Conservation (phyloP, 2,888 invertebrate species). For the Alviniconcha strummeri region DNA sequence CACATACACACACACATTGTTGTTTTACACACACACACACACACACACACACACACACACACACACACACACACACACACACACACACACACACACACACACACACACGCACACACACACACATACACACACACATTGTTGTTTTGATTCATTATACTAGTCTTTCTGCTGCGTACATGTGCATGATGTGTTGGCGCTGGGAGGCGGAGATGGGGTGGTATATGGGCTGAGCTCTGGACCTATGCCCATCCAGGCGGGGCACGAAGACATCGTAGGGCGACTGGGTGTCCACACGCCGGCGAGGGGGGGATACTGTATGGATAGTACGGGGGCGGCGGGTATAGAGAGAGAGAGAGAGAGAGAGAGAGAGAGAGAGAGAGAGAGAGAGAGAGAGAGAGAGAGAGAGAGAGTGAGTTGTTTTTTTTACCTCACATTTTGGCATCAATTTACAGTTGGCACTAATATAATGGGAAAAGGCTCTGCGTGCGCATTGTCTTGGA, state of each 20-base stretch:
- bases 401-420: background rate
- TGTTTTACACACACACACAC: background rate
- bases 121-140: background rate
- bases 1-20: background rate
- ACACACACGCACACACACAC: background rate
- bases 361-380: conserved; percentile 4
- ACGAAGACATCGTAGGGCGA: no score
- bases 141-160: background rate
- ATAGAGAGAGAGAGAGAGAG: background rate
- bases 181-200: no score
- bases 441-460: no score
- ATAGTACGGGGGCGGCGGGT: background rate
- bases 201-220: no score
- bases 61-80: background rate
- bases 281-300: no score
- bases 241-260: no score
- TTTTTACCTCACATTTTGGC: no score
- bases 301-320: no score
- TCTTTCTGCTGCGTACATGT: no score
- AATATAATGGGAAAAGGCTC: no score
- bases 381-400: background rate
- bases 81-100: background rate
- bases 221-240: no score
- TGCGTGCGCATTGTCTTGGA: no score
- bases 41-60: background rate